Evolutionary conservation across 2,113 vertebrate species (phyloP).

Genomic region (Rhinoderma darwinii): DNA sequence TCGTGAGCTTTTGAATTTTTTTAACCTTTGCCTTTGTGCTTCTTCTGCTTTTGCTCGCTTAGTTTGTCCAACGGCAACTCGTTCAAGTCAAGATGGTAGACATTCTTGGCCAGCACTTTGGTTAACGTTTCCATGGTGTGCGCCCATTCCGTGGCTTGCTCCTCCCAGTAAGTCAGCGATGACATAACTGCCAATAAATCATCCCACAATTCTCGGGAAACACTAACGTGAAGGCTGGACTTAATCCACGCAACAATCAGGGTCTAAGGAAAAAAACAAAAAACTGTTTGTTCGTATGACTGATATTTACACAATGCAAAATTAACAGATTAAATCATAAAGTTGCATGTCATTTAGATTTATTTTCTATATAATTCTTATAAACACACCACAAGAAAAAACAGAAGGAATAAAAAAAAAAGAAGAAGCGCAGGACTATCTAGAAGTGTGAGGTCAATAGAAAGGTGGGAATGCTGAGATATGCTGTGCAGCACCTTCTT

Average conservation of each 20-base stretch:
- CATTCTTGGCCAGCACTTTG: constrained; percentile 96
- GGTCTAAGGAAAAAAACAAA: constrained; percentile 80
- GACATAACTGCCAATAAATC: constrained; percentile 93
- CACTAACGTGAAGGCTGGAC: constrained; percentile 95
- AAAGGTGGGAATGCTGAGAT: no score
- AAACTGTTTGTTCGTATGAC: constrained; percentile 47
- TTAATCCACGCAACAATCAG: constrained; percentile 99
- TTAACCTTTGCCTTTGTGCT: constrained; percentile 97
- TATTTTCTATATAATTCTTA: no score
- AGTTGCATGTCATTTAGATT: no score
- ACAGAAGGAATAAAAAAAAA: no score
- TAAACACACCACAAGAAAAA: no score
- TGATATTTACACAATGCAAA: background rate
- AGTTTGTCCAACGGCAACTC: constrained; percentile 96
- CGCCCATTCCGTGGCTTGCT: constrained; percentile 97
- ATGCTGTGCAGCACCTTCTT: no score
- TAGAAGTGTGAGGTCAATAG: no score
- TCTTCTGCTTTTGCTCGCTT: constrained; percentile 98
- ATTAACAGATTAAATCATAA: background rate
- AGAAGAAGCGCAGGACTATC: no score
- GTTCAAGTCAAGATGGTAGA: constrained; percentile 93
- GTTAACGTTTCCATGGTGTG: constrained; percentile 98
- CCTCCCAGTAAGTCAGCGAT: constrained; percentile 96
- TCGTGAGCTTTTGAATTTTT: background rate
- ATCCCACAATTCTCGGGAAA: constrained; percentile 97